Conservation (phyloP, 2,113 vertebrate genomes). For the Prolemur simus region DNA sequence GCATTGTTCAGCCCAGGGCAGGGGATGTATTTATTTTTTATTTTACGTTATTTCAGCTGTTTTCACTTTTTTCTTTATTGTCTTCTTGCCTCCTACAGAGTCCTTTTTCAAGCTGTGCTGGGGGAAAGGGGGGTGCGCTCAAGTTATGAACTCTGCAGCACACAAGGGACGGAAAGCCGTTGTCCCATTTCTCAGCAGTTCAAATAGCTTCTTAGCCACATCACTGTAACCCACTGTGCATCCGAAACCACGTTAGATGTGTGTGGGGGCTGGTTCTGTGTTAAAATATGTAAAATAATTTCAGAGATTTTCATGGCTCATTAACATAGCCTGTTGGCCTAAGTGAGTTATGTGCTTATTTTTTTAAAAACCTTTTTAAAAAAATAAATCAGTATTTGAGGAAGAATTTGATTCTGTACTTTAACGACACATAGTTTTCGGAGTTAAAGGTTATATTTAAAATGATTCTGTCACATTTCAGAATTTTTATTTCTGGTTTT, state of each 20-base stretch:
- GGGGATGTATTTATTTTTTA: conserved; percentile 77
- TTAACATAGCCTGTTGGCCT: background rate
- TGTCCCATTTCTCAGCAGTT: conserved; percentile 39
- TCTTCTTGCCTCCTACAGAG: conserved; percentile 69
- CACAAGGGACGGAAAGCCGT: conserved; percentile 28
- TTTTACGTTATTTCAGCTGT: conserved; percentile 83
- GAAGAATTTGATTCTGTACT: background rate
- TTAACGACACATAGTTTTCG: background rate
- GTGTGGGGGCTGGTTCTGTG: background rate
- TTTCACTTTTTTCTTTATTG: conserved; percentile 78
- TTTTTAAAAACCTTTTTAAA: background rate
- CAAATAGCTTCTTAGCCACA: background rate
- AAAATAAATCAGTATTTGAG: background rate
- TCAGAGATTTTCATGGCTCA: background rate
- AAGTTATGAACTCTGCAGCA: conserved; percentile 39
- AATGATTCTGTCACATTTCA: background rate
- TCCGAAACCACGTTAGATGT: background rate
- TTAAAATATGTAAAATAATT: conserved; percentile 29
- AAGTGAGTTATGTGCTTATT: background rate
- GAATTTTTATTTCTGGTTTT: conserved; percentile 9
- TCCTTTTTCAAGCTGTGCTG: conserved; percentile 64
- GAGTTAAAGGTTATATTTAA: background rate
- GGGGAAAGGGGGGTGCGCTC: background rate
- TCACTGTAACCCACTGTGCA: conserved; percentile 17
- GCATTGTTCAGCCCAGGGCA: conserved; percentile 60